Percentiles rank a stretch among this genome's conserved stretches.
These are phyloP conservation scores for Toxotes chatareus DNA, from an alignment of 2,113 vertebrate species.

Conservation along the genomic window DNA sequence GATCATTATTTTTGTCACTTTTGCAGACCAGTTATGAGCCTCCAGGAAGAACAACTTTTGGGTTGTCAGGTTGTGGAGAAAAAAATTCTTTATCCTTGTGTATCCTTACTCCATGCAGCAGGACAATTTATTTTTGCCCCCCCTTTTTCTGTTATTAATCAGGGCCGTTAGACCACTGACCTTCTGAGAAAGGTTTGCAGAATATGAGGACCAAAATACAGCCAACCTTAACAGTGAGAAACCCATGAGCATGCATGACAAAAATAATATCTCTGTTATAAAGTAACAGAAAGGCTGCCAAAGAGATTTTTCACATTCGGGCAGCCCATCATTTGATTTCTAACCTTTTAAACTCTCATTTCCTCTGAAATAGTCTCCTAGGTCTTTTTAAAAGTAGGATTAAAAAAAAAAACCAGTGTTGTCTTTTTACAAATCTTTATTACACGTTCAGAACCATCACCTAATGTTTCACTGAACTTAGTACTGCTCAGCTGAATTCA, in stretches of 20 bases:
- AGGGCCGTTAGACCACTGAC: neutral
- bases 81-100: no score
- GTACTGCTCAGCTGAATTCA: neutral
- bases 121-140: no score
- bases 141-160: neutral
- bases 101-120: no score
- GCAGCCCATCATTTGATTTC: no score
- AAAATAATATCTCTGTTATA: neutral
- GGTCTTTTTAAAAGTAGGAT: no score
- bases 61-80: neutral
- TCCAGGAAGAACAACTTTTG: neutral
- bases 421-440: neutral
- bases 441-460: neutral
- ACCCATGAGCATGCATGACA: neutral
- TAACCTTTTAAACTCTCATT: no score
- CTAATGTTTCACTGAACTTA: neutral
- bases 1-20: neutral
- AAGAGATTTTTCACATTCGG: neutral
- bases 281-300: neutral
- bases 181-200: neutral
- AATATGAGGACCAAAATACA: neutral
- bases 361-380: rapidly evolving
- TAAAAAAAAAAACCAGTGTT: no score
- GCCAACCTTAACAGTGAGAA: neutral
- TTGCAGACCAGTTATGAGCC: no score